Evolutionary conservation across 2,888 invertebrate species (phyloP).

Genomic region (Cinara cedri): DNA sequence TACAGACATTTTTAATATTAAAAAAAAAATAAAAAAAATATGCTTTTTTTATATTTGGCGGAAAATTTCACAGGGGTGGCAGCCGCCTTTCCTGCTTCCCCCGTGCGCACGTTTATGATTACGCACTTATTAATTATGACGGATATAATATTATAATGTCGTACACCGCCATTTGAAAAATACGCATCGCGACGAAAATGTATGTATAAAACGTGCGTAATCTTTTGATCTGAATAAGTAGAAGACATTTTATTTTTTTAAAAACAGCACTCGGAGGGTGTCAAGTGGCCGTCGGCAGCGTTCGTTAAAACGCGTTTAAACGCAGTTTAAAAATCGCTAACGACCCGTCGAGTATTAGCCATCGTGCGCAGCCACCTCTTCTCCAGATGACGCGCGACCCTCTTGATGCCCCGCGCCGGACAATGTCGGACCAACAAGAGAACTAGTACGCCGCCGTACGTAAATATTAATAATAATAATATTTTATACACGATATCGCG

Average conservation of each 20-base stretch:
- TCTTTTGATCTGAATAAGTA: not conserved
- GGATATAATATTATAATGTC: too few relatives aligned
- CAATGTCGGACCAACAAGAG: not conserved
- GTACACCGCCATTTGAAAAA: too few relatives aligned
- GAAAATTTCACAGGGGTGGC: too few relatives aligned
- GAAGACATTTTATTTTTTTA: not conserved
- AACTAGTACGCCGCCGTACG: not conserved
- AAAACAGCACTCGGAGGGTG: slow-evolving; percentile 2
- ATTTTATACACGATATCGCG: not conserved
- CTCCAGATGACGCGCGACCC: slow-evolving; percentile 41
- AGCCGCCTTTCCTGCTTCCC: too few relatives aligned
- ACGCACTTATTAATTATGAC: too few relatives aligned
- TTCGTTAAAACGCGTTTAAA: slow-evolving; percentile 50
- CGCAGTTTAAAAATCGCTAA: slow-evolving; percentile 22
- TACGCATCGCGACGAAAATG: too few relatives aligned
- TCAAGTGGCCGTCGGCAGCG: slow-evolving; percentile 13
- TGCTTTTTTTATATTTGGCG: too few relatives aligned
- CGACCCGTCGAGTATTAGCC: too few relatives aligned
- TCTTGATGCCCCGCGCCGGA: slow-evolving; percentile 1
- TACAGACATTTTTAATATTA: too few relatives aligned
- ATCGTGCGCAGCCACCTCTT: slow-evolving; percentile 4
- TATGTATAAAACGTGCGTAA: too few relatives aligned
- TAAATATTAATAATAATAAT: slow-evolving; percentile 1
- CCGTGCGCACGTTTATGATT: too few relatives aligned
- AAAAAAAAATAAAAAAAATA: too few relatives aligned